A percentile compares a stretch with the other conserved stretches of the same genome.
Evolutionary conservation across 2,113 vertebrate species (phyloP).

Genomic region (Elephas maximus): DNA sequence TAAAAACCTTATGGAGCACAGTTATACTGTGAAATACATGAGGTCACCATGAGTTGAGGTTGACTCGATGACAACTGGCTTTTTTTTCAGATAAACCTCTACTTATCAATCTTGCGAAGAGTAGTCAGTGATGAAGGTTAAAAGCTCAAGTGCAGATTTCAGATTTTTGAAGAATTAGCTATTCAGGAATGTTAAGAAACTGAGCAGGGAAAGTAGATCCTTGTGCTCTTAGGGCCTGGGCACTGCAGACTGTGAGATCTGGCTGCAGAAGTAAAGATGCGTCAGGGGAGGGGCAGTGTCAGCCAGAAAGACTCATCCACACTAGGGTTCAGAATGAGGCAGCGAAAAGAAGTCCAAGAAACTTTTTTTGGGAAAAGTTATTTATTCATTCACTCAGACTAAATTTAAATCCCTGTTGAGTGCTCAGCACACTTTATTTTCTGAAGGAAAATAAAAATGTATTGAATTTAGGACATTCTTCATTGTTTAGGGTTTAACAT

Average conservation of each 20-base stretch:
- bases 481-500: neutral
- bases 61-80: neutral
- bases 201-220: neutral
- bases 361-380: neutral
- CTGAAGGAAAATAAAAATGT: neutral
- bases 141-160: neutral
- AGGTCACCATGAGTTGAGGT: neutral
- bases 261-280: neutral
- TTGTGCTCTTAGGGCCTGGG: too few species aligned
- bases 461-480: neutral
- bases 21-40: neutral
- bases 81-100: neutral
- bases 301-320: neutral
- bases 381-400: neutral
- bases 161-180: neutral
- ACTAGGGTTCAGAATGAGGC: too few species aligned
- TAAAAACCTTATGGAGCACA: neutral
- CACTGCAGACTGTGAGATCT: fast-evolving
- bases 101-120: neutral
- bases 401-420: neutral
- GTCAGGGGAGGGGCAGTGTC: fast-evolving
- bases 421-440: slow-evolving; percentile 12
- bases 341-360: neutral
- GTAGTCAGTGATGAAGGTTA: neutral
- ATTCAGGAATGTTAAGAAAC: neutral